Conservation (phyloP, 2,113 vertebrate species). For the Oncorhynchus clarkii region DNA sequence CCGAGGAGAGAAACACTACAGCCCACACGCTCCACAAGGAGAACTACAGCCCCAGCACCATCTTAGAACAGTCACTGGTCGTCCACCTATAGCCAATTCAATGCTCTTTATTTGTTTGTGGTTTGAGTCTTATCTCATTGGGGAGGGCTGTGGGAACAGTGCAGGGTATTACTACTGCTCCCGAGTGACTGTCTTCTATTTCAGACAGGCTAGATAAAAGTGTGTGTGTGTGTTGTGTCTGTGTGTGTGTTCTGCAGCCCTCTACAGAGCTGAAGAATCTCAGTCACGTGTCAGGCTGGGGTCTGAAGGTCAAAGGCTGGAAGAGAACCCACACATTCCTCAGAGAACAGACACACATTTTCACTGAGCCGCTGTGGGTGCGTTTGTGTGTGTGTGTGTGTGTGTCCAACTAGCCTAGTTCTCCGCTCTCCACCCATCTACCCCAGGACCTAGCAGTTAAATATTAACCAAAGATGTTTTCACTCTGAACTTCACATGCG, state of each 20-base stretch:
- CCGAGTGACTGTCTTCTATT: slow-evolving; percentile 55
- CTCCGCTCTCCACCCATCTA: slow-evolving; percentile 20
- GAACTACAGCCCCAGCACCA: background rate
- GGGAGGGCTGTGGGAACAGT: slow-evolving; percentile 30
- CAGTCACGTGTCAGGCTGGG: slow-evolving; percentile 59
- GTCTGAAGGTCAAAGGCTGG: slow-evolving; percentile 70
- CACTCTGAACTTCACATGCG: slow-evolving; percentile 40
- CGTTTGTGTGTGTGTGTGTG: slow-evolving; percentile 33
- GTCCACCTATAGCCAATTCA: slow-evolving; percentile 21
- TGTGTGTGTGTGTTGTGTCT: slow-evolving; percentile 19
- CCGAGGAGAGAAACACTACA: slow-evolving; percentile 18
- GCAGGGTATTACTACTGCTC: slow-evolving; percentile 48
- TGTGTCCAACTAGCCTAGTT: slow-evolving; percentile 41
- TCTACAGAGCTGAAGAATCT: slow-evolving; percentile 55
- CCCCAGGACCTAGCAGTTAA: slow-evolving; percentile 42
- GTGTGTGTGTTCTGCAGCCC: slow-evolving; percentile 28
- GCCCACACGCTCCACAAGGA: slow-evolving; percentile 30
- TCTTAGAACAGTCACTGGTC: slow-evolving; percentile 17
- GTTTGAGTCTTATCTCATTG: slow-evolving; percentile 44
- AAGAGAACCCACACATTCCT: slow-evolving; percentile 70
- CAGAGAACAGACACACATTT: slow-evolving; percentile 54
- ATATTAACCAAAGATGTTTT: slow-evolving; percentile 58
- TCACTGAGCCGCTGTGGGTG: background rate
- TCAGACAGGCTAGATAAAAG: slow-evolving; percentile 52
- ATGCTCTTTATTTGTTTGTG: slow-evolving; percentile 29